phyloP scores from a whole-genome alignment of 2,888 invertebrate genomes.

The Taphrorychus bicolor region DNA sequence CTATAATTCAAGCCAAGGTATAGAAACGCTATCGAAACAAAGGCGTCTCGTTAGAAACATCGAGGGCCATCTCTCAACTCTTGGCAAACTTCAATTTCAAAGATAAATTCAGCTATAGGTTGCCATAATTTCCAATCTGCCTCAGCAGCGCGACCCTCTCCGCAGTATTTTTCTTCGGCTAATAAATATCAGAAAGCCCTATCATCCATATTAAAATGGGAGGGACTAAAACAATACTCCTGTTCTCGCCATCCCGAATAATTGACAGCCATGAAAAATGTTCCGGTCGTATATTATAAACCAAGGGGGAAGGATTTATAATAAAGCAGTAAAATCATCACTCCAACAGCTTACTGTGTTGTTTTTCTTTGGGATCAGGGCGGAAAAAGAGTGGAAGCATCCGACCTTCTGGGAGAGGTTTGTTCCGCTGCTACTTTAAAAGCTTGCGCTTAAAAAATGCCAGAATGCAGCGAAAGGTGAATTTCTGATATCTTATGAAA shows the following conservation, averaged over 20 bases:
- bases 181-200: constrained; percentile 33
- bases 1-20: too few species aligned
- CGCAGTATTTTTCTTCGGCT: constrained; percentile 19
- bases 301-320: constrained; percentile 46
- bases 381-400: not conserved
- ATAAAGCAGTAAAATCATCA: constrained; percentile 27
- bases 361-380: constrained; percentile 14
- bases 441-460: too few species aligned
- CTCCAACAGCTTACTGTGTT: constrained; percentile 8
- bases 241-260: constrained; percentile 42
- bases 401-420: not conserved
- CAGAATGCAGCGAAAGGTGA: too few species aligned
- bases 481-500: too few species aligned
- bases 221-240: constrained; percentile 33
- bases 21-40: not conserved
- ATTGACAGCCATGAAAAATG: constrained; percentile 54
- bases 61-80: too few species aligned
- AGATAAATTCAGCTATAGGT: not conserved
- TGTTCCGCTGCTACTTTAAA: too few species aligned
- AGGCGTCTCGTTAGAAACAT: not conserved
- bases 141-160: not conserved
- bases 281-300: constrained; percentile 48
- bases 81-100: not conserved
- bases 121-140: not conserved
- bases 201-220: constrained; percentile 36